These are phyloP conservation scores for Antigone vipio DNA, from an alignment of 2,113 vertebrate genomes.

Conservation along the genomic window DNA sequence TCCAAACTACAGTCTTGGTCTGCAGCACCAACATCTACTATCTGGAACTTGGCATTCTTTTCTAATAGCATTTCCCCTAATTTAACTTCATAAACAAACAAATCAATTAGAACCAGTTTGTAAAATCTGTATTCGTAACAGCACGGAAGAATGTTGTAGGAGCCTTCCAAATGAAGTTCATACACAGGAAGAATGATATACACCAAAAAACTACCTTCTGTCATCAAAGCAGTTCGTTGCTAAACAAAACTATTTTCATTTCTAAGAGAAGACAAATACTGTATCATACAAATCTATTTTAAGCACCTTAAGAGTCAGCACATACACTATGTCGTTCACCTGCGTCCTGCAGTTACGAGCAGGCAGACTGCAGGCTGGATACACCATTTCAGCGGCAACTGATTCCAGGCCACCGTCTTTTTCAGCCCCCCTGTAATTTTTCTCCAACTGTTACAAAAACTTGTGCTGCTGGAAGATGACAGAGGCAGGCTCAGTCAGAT, in stretches of 20 bases:
- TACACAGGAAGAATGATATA: not conserved
- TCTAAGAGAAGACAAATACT: not conserved
- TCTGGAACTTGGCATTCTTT: not conserved
- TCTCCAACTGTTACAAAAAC: not conserved
- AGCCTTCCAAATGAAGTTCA: not conserved
- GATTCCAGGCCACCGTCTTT: not conserved
- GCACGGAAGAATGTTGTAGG: not conserved
- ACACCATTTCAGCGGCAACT: not conserved
- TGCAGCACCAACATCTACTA: not conserved
- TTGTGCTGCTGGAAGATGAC: not conserved
- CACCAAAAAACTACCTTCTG: not conserved
- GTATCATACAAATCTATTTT: not conserved
- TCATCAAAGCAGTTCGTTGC: not conserved
- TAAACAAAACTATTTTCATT: not conserved
- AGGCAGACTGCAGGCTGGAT: not conserved
- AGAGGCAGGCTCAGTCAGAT: not conserved
- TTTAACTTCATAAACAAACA: not conserved
- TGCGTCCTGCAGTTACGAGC: not conserved
- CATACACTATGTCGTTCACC: not conserved
- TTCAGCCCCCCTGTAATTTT: not conserved
- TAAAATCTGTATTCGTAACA: not conserved
- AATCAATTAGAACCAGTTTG: not conserved
- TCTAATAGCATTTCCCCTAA: not conserved
- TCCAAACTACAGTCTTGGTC: not conserved
- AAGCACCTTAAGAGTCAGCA: not conserved